Percentiles rank a stretch among this genome's conserved stretches.
These are phyloP conservation scores for Nymphalis urticae DNA, from an alignment of 2,888 invertebrate species.

Conservation along the genomic window DNA sequence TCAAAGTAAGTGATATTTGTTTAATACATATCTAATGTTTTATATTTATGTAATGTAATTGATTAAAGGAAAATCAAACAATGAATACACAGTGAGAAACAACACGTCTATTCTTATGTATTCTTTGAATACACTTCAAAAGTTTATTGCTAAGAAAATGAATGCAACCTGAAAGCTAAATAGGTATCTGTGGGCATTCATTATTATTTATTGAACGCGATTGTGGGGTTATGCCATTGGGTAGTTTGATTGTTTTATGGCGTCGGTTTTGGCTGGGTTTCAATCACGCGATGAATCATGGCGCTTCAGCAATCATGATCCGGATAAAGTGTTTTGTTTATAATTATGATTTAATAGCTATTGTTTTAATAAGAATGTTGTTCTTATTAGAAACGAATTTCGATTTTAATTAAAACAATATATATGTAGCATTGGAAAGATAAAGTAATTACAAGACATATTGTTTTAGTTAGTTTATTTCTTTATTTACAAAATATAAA, in stretches of 20 bases:
- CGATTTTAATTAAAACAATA: background rate
- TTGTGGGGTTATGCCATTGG: slow-evolving; percentile 39
- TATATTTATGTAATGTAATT: background rate
- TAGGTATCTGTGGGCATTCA: slow-evolving; percentile 35
- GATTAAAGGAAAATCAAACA: background rate
- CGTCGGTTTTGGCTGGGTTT: slow-evolving; percentile 50
- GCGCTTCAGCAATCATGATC: slow-evolving; percentile 30
- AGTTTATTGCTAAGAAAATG: slow-evolving; percentile 43
- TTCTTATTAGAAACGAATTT: background rate
- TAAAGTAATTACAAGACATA: too few relatives aligned
- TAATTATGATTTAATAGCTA: slow-evolving; percentile 26
- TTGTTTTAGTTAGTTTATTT: too few relatives aligned
- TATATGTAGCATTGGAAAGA: too few relatives aligned
- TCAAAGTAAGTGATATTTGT: too few relatives aligned
- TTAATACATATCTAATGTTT: too few relatives aligned
- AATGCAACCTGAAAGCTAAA: slow-evolving; percentile 41
- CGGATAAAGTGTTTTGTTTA: slow-evolving; percentile 30
- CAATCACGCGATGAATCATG: slow-evolving; percentile 52
- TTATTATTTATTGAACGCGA: slow-evolving; percentile 41
- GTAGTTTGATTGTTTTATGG: slow-evolving; percentile 41
- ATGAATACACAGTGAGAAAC: background rate
- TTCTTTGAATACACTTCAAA: slow-evolving; percentile 42
- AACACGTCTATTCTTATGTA: slow-evolving; percentile 4
- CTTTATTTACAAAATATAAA: too few relatives aligned
- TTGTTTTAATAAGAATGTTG: slow-evolving; percentile 10